These are phyloP conservation scores for Calameuta filiformis DNA, from an alignment of 2,888 invertebrate genomes.

Conservation along the genomic window DNA sequence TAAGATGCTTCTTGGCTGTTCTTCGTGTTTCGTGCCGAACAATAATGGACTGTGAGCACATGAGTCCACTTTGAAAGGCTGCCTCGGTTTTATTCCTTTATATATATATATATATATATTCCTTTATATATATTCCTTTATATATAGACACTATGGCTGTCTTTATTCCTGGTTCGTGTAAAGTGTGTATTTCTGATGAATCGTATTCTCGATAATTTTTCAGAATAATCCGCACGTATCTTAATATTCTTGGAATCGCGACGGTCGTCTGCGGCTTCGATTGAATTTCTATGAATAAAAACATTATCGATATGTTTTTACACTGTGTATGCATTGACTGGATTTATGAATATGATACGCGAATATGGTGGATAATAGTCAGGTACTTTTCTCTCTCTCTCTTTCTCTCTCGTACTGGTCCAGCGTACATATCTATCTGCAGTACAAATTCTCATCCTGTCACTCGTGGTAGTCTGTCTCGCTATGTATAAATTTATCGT, in stretches of 20 bases:
- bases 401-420: conserved; percentile 1
- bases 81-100: not conserved
- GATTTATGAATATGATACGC: not conserved
- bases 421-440: not conserved
- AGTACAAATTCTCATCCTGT: conserved; percentile 4
- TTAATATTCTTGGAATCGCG: conserved; percentile 52
- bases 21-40: not conserved
- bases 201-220: conserved; percentile 52
- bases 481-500: conserved; percentile 54
- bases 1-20: not conserved
- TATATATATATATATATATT: too few relatives aligned
- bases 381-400: not conserved
- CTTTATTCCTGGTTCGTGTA: not conserved
- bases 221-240: conserved; percentile 46
- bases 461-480: conserved; percentile 7
- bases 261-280: conserved; percentile 46
- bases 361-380: not conserved
- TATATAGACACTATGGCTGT: not conserved
- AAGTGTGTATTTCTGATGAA: not conserved
- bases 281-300: conserved; percentile 60
- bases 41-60: not conserved
- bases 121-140: too few relatives aligned
- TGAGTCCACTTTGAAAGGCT: not conserved
- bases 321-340: not conserved
- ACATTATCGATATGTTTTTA: conserved; percentile 39